Percentiles rank a stretch among this genome's conserved stretches.
phyloP scores from a whole-genome alignment of 64 coral and sea anemone species.

The Astreopora myriophthalma region DNA sequence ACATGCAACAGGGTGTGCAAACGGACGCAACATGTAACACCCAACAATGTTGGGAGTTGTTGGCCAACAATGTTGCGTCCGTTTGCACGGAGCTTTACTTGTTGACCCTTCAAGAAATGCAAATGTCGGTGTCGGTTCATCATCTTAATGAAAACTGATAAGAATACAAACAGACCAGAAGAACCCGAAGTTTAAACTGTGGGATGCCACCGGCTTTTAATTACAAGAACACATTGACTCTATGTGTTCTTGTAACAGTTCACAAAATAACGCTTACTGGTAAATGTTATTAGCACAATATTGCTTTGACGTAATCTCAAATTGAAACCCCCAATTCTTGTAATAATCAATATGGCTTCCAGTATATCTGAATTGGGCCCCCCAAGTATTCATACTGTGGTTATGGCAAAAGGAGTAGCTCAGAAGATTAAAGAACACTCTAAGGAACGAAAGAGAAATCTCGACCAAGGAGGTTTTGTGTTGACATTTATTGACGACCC shows the following conservation, averaged over 20 bases:
- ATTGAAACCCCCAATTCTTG: too few relatives aligned
- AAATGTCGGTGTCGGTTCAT: not conserved
- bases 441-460: constrained; percentile 12
- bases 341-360: not conserved
- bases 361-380: constrained; percentile 1
- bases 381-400: constrained; percentile 61
- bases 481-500: constrained; percentile 74
- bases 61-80: too few relatives aligned
- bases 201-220: too few relatives aligned
- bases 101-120: not conserved
- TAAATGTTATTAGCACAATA: too few relatives aligned
- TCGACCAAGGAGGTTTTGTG: constrained; percentile 73
- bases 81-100: too few relatives aligned
- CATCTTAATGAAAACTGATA: not conserved
- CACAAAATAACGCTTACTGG: not conserved
- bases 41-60: too few relatives aligned
- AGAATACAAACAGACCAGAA: not conserved
- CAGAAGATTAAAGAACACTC: constrained; percentile 73
- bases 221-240: too few relatives aligned
- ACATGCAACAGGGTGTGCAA: too few relatives aligned
- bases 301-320: too few relatives aligned
- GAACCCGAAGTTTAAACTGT: not conserved
- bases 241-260: too few relatives aligned
- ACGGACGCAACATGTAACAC: too few relatives aligned
- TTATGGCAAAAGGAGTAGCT: constrained; percentile 56